A percentile compares a stretch with the other conserved stretches of the same genome.
phyloP scores from a whole-genome alignment of 2,797 vertebrate genomes.

The Ptychobarbus kaznakovi region DNA sequence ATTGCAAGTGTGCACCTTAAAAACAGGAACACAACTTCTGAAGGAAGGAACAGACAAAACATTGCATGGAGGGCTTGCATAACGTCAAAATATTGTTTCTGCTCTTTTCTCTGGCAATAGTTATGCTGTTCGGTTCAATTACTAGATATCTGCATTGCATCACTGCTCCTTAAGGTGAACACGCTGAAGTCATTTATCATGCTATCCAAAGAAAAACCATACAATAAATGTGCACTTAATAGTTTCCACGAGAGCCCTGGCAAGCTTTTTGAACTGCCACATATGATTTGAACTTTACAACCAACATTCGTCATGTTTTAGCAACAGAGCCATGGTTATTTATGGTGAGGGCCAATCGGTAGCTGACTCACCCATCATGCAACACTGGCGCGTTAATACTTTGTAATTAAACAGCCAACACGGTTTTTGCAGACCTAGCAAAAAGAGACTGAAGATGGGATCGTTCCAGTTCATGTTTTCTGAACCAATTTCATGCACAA shows the following conservation, averaged over 20 bases:
- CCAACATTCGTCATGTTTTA: slow-evolving; percentile 43
- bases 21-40: slow-evolving; percentile 28
- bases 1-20: not conserved
- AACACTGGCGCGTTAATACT: slow-evolving; percentile 48
- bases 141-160: slow-evolving; percentile 41
- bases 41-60: slow-evolving; percentile 25
- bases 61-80: slow-evolving; percentile 7
- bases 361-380: slow-evolving; percentile 43
- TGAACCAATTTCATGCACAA: slow-evolving; percentile 67
- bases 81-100: slow-evolving; percentile 21
- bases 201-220: slow-evolving; percentile 7
- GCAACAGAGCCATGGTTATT: slow-evolving; percentile 40
- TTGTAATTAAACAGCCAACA: slow-evolving; percentile 63
- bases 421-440: slow-evolving; percentile 61
- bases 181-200: slow-evolving; percentile 25
- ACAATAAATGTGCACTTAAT: slow-evolving; percentile 26
- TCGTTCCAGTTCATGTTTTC: slow-evolving; percentile 65
- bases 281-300: slow-evolving; percentile 29
- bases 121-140: slow-evolving; percentile 11
- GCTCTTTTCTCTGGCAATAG: slow-evolving; percentile 27
- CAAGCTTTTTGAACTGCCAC: slow-evolving; percentile 30
- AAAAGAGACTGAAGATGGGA: slow-evolving; percentile 58
- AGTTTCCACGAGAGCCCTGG: slow-evolving; percentile 38
- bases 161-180: slow-evolving; percentile 19
- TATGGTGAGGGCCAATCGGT: slow-evolving; percentile 34